Evolutionary conservation across 1,140 invertebrate species (phyloP).

Genomic region (Tetramorium parvispinum): DNA sequence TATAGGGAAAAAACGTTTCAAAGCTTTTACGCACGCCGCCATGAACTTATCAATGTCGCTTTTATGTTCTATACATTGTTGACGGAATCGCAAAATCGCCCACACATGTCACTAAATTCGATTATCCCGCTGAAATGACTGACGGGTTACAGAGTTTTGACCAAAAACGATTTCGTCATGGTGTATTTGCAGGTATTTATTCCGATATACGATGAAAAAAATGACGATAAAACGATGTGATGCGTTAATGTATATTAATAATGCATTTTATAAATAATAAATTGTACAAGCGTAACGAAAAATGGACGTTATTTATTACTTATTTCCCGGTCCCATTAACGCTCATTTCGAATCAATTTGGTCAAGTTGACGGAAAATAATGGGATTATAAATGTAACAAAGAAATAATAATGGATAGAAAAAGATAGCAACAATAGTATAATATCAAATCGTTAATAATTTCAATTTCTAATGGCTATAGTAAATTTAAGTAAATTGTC

Average conservation of each 20-base stretch:
- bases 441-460: not conserved
- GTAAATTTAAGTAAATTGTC: conserved; percentile 6
- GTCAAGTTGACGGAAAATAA: conserved; percentile 21
- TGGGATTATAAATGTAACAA: not conserved
- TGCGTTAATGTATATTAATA: conserved; percentile 45
- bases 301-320: conserved; percentile 25
- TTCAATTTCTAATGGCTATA: not conserved
- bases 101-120: conserved; percentile 46
- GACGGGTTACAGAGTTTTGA: conserved; percentile 28
- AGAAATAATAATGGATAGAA: not conserved
- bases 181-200: conserved; percentile 23
- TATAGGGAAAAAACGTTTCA: conserved; percentile 63
- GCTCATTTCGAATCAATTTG: conserved; percentile 7
- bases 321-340: conserved; percentile 2
- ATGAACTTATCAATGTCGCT: conserved; percentile 59
- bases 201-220: conserved; percentile 32
- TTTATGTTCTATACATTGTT: conserved; percentile 53
- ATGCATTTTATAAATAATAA: conserved; percentile 35
- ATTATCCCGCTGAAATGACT: conserved; percentile 42
- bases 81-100: conserved; percentile 55
- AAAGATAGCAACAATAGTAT: not conserved
- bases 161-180: conserved; percentile 32
- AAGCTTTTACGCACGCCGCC: conserved; percentile 61
- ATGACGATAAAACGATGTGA: not conserved
- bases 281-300: conserved; percentile 24